Evolutionary conservation across 1,140 invertebrate species (phyloP), one percentile per base, ranked within the genome.

Genomic region (Drosophila nikananu): DNA sequence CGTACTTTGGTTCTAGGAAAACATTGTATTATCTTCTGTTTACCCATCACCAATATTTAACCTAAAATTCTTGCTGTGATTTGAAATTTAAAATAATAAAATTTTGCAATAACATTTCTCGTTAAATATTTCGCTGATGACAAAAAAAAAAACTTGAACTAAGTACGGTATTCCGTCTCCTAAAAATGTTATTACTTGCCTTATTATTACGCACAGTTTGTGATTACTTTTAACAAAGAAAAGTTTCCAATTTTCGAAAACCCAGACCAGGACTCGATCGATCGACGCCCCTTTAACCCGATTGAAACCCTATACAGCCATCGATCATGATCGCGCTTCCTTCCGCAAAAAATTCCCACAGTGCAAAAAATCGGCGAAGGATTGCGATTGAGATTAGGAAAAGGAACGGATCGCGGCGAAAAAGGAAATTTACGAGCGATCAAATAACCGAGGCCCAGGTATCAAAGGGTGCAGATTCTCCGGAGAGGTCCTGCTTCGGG

Each of bases 291-390:
- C 63, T 64, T 86, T 86, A 62, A 83, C 73, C 63, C 76, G 44
- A 80, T 70, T 87, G 80, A 80, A 87, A 91, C 76, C 74, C 72
- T 84, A 91, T 84, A 81, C 86, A 82, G 66, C 62, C 71, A 92
- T 92, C 91, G 73, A 92, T 92, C 91, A 86, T 49, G 60, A 77
- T 63, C 57, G 58, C 76, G 62, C 80, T 75, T 74, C 73, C 76
- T 83, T 91, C 81, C 81, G 78, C 81, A 91, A 91, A 91, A 86
- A 86, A 68, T 90, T 90, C 86, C 86, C 86, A 90, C 86, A 86
- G 86, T 90, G 86, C 86, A 35, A 57, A 90, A 84, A 84, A 79
- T 87, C 73, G 76, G 55, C 63, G 58, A 76, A 73, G 83, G 83
- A 82, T 86, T 72, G 66, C 61, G 83, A 82, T 82, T 82, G 70